phyloP scores from a whole-genome alignment of 2,113 vertebrate species.

The Bostrychus sinensis region DNA sequence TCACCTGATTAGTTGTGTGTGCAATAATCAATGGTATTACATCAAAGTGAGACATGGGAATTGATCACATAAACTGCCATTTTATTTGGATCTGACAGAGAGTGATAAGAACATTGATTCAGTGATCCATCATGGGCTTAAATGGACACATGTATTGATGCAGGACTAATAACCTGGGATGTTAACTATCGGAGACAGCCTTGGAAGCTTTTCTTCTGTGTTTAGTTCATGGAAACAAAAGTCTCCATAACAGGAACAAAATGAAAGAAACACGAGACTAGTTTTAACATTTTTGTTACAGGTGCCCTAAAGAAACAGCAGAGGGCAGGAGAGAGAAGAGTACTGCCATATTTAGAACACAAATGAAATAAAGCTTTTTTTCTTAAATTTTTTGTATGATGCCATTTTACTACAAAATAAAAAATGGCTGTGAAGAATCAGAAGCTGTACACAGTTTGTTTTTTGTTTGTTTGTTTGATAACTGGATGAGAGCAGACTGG shows the following conservation, averaged over 20 bases:
- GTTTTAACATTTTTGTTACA: too few relatives aligned
- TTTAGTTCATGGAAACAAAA: background rate
- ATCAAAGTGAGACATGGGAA: background rate
- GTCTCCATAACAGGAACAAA: background rate
- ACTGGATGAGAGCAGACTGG: too few relatives aligned
- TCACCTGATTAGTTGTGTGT: background rate
- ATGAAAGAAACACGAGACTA: too few relatives aligned
- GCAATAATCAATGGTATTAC: background rate
- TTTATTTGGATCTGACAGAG: slow-evolving; percentile 6
- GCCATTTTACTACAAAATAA: too few relatives aligned
- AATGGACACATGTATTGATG: slow-evolving; percentile 2
- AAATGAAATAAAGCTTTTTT: too few relatives aligned
- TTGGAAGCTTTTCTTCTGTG: background rate
- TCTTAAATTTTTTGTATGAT: too few relatives aligned
- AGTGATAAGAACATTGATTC: background rate
- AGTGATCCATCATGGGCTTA: background rate
- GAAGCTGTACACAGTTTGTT: too few relatives aligned
- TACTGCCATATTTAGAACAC: too few relatives aligned
- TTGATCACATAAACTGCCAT: background rate
- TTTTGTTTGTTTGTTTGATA: too few relatives aligned
- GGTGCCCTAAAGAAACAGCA: too few relatives aligned
- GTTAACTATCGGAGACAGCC: background rate
- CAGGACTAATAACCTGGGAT: background rate
- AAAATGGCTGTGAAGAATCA: too few relatives aligned
- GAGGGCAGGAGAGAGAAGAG: too few relatives aligned